phyloP scores from a whole-genome alignment of 2,888 invertebrate genomes.

The Brachyptera putata region DNA sequence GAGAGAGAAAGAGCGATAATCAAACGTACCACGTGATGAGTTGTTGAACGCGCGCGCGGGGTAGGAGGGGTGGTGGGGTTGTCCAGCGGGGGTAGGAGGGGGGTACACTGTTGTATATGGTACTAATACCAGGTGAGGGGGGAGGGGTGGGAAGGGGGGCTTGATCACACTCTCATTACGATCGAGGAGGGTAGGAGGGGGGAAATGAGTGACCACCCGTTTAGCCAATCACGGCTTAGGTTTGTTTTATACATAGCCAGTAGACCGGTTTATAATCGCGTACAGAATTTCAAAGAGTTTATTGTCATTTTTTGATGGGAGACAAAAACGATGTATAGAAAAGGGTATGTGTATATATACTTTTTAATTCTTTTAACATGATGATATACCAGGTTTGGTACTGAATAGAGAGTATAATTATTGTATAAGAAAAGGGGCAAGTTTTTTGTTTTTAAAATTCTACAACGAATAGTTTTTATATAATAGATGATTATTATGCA shows the following conservation, averaged over 20 bases:
- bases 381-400: not conserved
- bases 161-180: slow-evolving; percentile 12
- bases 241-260: slow-evolving; percentile 5
- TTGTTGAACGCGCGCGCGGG: slow-evolving; percentile 22
- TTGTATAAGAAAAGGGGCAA: not conserved
- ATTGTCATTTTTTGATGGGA: slow-evolving; percentile 1
- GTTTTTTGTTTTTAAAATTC: slow-evolving; percentile 14
- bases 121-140: slow-evolving; percentile 14
- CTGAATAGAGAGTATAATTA: slow-evolving; percentile 2
- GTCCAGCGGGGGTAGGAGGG: slow-evolving; percentile 9
- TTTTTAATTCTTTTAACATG: slow-evolving; percentile 5
- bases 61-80: not conserved
- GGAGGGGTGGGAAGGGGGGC: slow-evolving; percentile 12
- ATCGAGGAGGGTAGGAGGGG: slow-evolving; percentile 16
- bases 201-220: not conserved
- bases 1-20: slow-evolving; percentile 16
- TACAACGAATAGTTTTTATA: not conserved
- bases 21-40: slow-evolving; percentile 31
- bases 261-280: not conserved
- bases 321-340: slow-evolving; percentile 7
- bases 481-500: slow-evolving; percentile 21
- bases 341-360: not conserved
- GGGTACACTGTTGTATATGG: slow-evolving; percentile 16
- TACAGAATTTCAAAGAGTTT: slow-evolving; percentile 4
- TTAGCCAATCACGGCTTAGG: slow-evolving; percentile 7